A percentile compares a stretch with the other conserved stretches of the same genome.
These are phyloP conservation scores for Neoitamus cyanurus DNA, from an alignment of 2,888 invertebrate genomes.

Conservation along the genomic window DNA sequence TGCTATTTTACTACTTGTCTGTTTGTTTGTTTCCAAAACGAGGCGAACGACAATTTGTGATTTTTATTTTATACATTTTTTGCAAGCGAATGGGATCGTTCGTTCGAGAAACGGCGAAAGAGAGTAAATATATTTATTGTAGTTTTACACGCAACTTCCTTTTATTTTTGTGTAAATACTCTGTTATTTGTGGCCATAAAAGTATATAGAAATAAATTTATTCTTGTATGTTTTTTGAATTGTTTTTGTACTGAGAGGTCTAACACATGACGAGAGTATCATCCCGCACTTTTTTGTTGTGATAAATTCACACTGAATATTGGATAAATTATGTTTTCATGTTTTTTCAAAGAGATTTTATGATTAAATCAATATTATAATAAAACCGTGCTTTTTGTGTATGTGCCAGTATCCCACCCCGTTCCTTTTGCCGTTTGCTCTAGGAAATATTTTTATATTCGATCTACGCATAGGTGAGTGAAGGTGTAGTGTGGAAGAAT, in stretches of 20 bases:
- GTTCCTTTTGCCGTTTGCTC: background rate
- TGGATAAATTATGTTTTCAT: slow-evolving; percentile 22
- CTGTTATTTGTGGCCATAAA: slow-evolving; percentile 29
- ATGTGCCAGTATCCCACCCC: background rate
- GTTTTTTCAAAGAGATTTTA: slow-evolving; percentile 22
- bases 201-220: slow-evolving; percentile 19
- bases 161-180: slow-evolving; percentile 15
- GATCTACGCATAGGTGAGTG: no score
- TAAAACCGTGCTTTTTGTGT: background rate
- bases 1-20: background rate
- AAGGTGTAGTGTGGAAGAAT: no score
- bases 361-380: slow-evolving; percentile 34
- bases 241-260: slow-evolving; percentile 11
- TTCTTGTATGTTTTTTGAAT: slow-evolving; percentile 26
- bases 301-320: slow-evolving; percentile 1
- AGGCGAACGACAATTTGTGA: slow-evolving; percentile 15
- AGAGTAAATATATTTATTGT: slow-evolving; percentile 34
- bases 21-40: slow-evolving; percentile 14
- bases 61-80: slow-evolving; percentile 29
- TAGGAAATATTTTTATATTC: no score
- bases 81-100: background rate
- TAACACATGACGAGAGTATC: slow-evolving; percentile 4
- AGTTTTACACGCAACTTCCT: slow-evolving; percentile 7
- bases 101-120: background rate
- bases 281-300: slow-evolving; percentile 17